These are phyloP conservation scores for Leptinotarsa defecta DNA, from an alignment of 1,140 invertebrate species.

Conservation along the genomic window DNA sequence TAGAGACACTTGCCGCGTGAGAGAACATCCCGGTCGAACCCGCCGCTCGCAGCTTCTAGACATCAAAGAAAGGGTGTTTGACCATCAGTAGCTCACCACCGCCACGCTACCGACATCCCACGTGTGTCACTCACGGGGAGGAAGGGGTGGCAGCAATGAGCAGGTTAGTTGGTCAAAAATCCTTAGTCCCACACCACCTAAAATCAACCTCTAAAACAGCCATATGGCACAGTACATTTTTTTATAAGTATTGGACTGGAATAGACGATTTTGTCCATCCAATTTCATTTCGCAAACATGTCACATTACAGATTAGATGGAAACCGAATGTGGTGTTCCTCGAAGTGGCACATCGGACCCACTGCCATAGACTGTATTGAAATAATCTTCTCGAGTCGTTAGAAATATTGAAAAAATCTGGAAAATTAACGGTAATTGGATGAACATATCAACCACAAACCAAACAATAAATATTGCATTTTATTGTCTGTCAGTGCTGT, in stretches of 20 bases:
- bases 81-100: constrained; percentile 59
- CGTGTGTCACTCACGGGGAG: constrained; percentile 1
- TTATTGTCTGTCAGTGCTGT: constrained; percentile 18
- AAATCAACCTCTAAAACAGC: constrained; percentile 63
- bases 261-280: constrained; percentile 22
- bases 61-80: constrained; percentile 69
- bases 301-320: not conserved
- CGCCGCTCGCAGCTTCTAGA: constrained; percentile 64
- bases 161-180: constrained; percentile 68
- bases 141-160: constrained; percentile 18
- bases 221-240: constrained; percentile 52
- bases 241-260: constrained; percentile 56
- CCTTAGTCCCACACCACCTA: constrained; percentile 68
- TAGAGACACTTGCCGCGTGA: constrained; percentile 91
- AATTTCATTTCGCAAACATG: constrained; percentile 2
- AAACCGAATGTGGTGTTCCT: not conserved
- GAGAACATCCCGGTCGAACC: constrained; percentile 84
- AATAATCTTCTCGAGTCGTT: not conserved
- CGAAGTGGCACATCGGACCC: not conserved
- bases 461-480: constrained; percentile 23
- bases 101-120: constrained; percentile 26
- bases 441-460: constrained; percentile 14
- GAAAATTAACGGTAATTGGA: constrained; percentile 1
- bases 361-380: not conserved
- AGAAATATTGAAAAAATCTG: constrained; percentile 8